Conservation (phyloP, 2,888 invertebrate species). For the Beris morrisii region DNA sequence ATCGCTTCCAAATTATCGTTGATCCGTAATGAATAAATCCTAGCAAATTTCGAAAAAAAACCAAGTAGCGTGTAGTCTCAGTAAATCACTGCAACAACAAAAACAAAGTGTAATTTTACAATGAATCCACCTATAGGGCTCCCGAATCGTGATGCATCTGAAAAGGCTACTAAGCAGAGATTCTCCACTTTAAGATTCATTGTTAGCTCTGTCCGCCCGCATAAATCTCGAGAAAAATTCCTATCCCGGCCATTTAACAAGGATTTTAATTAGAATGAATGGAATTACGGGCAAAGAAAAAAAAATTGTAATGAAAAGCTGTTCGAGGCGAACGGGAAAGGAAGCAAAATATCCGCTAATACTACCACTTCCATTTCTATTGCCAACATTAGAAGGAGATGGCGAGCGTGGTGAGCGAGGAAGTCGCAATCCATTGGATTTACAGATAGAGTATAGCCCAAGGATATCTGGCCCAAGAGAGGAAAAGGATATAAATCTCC, state of each 20-base stretch:
- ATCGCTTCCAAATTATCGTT: conserved; percentile 7
- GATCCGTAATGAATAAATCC: conserved; percentile 24
- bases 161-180: conserved; percentile 6
- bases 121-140: neutral
- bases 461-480: conserved; percentile 12
- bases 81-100: conserved; percentile 11
- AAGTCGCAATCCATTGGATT: conserved; percentile 25
- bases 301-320: no score
- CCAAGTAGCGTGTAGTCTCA: conserved; percentile 13
- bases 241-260: conserved; percentile 38
- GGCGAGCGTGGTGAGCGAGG: neutral
- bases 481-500: conserved; percentile 24
- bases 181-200: conserved; percentile 33
- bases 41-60: conserved; percentile 1
- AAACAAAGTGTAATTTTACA: neutral
- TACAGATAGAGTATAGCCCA: conserved; percentile 15
- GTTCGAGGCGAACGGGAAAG: neutral
- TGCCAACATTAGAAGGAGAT: no score
- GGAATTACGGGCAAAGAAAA: conserved; percentile 34
- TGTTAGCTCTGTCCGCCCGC: conserved; percentile 32
- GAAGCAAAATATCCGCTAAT: neutral
- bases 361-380: no score
- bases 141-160: neutral
- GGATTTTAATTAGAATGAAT: conserved; percentile 39
- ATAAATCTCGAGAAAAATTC: conserved; percentile 39